Evolutionary conservation across 2,113 vertebrate species (phyloP), one percentile per base, ranked within the genome.

Genomic region (Emydura subglobosa): DNA sequence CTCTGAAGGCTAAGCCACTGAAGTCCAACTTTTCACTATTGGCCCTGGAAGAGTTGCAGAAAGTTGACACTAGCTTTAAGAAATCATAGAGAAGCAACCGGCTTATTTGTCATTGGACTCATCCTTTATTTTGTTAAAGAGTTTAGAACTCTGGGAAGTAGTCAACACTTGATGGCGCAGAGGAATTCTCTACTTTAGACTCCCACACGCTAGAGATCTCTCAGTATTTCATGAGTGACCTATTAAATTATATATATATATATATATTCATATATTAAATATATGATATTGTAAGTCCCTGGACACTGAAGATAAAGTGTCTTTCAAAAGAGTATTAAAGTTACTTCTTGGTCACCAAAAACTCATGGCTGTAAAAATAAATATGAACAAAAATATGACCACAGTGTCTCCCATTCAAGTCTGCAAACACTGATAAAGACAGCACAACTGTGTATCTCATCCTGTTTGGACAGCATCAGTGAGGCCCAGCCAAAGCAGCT

Each of bases 401-500:
- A 34, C 17, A 50, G 50, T 86, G 89, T 88, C 74, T 91, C 89
- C 83, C 49, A 82, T 85, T 83, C 79, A 82, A 79, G 68, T 42
- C 81, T 90, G 27, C 57, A 91, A 1, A 0, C 51, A 82, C 76
- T 91, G 80, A 94, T 57, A 94, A 84, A 91, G 86, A 91, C 90
- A 92, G 86, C 51, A 59, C 85, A 94, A 95, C 96, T 51, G 42
- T 84, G 44, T 39, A 68, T 89, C 78, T 89, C 91, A 50, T 90
- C 79, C 61, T 85, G n/a, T 96, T 93, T 90, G 94, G 91, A 80
- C 86, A 93, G 86, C 85, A 94, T 85, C 59, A 14, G 74, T 49
- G 27, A 10, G 59, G 22, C 11, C n/a, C 42, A 91, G 83, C 78
- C 86, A 93, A 80, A 96, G 94, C 95, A 96, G 93, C 92, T 95